These are phyloP conservation scores for Protobothrops mucrosquamatus DNA, from an alignment of 2,113 vertebrate species.

Conservation along the genomic window DNA sequence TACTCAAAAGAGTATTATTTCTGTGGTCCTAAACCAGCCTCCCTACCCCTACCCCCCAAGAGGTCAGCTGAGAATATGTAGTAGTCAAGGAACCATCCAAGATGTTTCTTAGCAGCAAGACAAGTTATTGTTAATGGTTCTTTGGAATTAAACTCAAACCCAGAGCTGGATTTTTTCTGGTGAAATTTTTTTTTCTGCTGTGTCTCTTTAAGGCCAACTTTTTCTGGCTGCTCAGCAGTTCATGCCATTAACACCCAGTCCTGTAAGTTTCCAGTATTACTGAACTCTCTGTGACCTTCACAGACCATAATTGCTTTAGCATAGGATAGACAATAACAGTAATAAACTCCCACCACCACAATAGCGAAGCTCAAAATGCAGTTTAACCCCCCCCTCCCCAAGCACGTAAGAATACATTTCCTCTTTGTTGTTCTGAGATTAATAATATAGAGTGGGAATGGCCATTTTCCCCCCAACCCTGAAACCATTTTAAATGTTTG, in stretches of 20 bases:
- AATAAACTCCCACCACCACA: conserved; percentile 65
- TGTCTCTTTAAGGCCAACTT: conserved; percentile 50
- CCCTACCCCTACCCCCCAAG: background rate
- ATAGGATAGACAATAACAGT: conserved; percentile 66
- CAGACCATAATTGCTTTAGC: conserved; percentile 72
- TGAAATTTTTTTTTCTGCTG: background rate
- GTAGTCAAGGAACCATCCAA: background rate
- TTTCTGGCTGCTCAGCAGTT: conserved; percentile 39
- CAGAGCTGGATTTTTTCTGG: conserved; percentile 1
- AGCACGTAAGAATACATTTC: conserved; percentile 53
- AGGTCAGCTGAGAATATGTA: background rate
- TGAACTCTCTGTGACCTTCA: conserved; percentile 71
- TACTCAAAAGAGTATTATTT: background rate
- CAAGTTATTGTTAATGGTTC: background rate
- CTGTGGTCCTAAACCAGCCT: background rate
- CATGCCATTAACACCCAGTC: conserved; percentile 45
- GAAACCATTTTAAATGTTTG: conserved; percentile 57
- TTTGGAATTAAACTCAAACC: background rate
- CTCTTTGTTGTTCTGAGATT: conserved; percentile 53
- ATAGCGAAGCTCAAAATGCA: conserved; percentile 65
- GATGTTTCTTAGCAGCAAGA: background rate
- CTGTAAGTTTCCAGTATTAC: conserved; percentile 50
- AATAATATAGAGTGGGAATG: conserved; percentile 56
- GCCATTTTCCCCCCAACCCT: conserved; percentile 34
- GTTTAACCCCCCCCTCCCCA: conserved; percentile 51